A percentile compares a stretch with the other conserved stretches of the same genome.
Conservation (phyloP, 2,797 vertebrate species). For the Lacerta bilineata region DNA sequence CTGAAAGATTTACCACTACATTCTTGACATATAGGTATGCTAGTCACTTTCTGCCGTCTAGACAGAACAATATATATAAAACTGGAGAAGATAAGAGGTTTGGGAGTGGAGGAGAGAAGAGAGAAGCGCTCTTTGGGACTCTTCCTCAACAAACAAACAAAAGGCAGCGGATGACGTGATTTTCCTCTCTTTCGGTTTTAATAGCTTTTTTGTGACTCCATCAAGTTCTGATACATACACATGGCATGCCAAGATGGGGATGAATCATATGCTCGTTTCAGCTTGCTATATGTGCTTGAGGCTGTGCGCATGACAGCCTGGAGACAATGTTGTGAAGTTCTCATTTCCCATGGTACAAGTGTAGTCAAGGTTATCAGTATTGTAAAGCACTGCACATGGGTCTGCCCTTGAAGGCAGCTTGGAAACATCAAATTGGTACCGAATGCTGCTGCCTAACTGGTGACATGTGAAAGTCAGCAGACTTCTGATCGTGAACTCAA, state of each 20-base stretch:
- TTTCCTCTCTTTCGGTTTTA: conserved; percentile 45
- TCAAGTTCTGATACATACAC: conserved; percentile 51
- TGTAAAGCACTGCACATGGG: not conserved
- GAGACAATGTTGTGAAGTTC: not conserved
- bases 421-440: not conserved
- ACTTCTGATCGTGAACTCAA: not conserved
- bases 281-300: not conserved
- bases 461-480: not conserved
- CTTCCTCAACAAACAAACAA: conserved; percentile 10
- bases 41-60: conserved; percentile 76
- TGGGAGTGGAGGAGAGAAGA: conserved; percentile 32
- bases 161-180: conserved; percentile 27
- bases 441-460: not conserved
- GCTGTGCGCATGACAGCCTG: not conserved
- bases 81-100: conserved; percentile 68
- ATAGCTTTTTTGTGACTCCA: conserved; percentile 42
- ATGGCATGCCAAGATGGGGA: conserved; percentile 49
- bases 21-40: conserved; percentile 73
- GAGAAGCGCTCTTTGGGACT: conserved; percentile 60
- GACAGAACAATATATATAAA: conserved; percentile 74
- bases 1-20: conserved; percentile 74
- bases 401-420: not conserved
- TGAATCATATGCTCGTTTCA: not conserved
- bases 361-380: not conserved
- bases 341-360: conserved; percentile 31